Base-by-base conservation (phyloP, 2,797 vertebrate species). In the Podargus strigoides region DNA sequence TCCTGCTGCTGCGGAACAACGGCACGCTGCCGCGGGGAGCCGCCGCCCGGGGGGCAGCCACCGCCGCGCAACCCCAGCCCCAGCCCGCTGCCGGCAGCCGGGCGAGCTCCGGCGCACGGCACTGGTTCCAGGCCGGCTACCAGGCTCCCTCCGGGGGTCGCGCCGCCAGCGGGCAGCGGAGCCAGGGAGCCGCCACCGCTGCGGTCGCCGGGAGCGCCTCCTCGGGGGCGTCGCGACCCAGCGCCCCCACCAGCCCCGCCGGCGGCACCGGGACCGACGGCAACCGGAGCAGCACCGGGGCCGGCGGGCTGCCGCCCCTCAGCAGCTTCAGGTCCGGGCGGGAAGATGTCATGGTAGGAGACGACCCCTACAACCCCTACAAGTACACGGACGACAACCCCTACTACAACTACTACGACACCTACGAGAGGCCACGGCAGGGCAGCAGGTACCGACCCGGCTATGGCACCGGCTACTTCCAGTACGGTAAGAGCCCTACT, bases 381-480 rank as follows among this genome's bases (percentile, higher is more conserved):
- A 99, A 99, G 90, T 97, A 98, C 32, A 95, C 98, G 9, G 98
- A 99, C 87, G 98, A 99, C 94, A 98, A 99, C 60, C 98, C 98
- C 5, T 99, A 98, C 74, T 96, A 99, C 97, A 99, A 99, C 94
- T 98, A 99, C 94, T 98, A 99, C 72, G 99, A 99, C 95, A 98
- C 98, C 3, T 99, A 99, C 37, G 99, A 99, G 90, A 97, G 98
- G 95, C 98, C 98, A 17, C 97, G 98, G 55, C 68, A 97, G 9
- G 97, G 98, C 66, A 95, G 97, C 68, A 97, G 98, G 87, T 83
- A 98, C 59, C 98, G 99, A 81, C 98, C 98, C 2, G 99, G 99
- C 49, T 99, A 99, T 6, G 99, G 99, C 94, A 99, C 99, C 73
- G 97, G 98, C 36, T 98, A 99, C 94, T 99, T 99, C 95, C 99